These are phyloP conservation scores for Enteromius treurensis DNA, from an alignment of 2,797 vertebrate genomes.

Conservation along the genomic window DNA sequence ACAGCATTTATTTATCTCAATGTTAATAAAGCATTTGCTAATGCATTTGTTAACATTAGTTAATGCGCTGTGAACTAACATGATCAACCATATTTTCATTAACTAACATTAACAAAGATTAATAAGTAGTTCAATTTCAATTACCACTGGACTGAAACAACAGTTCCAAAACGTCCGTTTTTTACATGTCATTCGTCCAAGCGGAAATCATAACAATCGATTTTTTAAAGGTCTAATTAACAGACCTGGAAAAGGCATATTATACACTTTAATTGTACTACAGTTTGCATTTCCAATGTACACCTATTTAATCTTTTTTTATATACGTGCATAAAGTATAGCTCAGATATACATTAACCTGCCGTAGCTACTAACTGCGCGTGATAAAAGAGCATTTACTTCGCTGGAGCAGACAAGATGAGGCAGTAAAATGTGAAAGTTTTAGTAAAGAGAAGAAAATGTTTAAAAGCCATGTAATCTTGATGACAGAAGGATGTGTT, in stretches of 20 bases:
- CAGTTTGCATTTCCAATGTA: not conserved
- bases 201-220: not conserved
- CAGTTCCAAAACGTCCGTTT: not conserved
- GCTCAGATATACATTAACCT: not conserved
- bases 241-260: not conserved
- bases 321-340: not conserved
- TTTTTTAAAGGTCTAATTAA: not conserved
- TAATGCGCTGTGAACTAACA: no score
- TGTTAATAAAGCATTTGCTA: no score
- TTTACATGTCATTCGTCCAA: not conserved
- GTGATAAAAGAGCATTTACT: not conserved
- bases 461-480: not conserved
- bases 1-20: no score
- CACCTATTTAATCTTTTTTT: not conserved
- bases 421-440: not conserved
- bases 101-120: no score
- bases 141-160: not conserved
- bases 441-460: slow-evolving; percentile 17
- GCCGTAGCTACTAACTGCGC: not conserved
- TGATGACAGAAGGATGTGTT: slow-evolving; percentile 17
- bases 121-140: not conserved
- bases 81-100: no score
- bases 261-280: not conserved
- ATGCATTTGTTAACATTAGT: no score
- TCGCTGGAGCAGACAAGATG: not conserved